phyloP scores from a whole-genome alignment of 2,113 vertebrate species.

The Charadrius vociferus region DNA sequence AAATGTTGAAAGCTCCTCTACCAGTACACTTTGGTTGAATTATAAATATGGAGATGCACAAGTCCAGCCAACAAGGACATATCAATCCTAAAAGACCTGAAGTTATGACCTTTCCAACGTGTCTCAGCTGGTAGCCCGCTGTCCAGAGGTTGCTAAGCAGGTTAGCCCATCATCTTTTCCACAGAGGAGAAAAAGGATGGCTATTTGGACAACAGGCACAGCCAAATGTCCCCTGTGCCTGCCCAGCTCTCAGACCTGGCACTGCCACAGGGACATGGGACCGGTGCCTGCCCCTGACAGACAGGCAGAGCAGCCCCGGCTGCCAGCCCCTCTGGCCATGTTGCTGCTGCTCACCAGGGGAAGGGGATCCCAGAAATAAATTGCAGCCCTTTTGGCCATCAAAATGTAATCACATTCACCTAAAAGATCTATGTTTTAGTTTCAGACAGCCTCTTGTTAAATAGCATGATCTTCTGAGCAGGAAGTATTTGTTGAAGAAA shows the following conservation, averaged over 20 bases:
- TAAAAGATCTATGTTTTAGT: neutral
- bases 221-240: neutral
- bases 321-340: neutral
- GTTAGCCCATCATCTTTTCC: neutral
- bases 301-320: neutral
- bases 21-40: fast-evolving
- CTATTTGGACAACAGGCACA: neutral
- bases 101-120: neutral
- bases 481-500: neutral
- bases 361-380: neutral
- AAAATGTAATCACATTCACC: neutral
- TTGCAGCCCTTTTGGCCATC: neutral
- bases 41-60: neutral
- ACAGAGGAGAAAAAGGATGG: neutral
- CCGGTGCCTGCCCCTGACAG: neutral
- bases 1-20: neutral
- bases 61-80: neutral
- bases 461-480: neutral
- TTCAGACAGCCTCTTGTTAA: neutral
- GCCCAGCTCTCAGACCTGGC: neutral
- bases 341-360: neutral
- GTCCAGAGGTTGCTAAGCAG: neutral
- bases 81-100: neutral
- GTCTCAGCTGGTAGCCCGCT: neutral
- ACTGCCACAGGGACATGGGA: fast-evolving